Percentiles rank a stretch among this genome's conserved stretches.
These are phyloP conservation scores for Drosophila sordidapex DNA, from an alignment of 2,888 invertebrate genomes.

Conservation along the genomic window DNA sequence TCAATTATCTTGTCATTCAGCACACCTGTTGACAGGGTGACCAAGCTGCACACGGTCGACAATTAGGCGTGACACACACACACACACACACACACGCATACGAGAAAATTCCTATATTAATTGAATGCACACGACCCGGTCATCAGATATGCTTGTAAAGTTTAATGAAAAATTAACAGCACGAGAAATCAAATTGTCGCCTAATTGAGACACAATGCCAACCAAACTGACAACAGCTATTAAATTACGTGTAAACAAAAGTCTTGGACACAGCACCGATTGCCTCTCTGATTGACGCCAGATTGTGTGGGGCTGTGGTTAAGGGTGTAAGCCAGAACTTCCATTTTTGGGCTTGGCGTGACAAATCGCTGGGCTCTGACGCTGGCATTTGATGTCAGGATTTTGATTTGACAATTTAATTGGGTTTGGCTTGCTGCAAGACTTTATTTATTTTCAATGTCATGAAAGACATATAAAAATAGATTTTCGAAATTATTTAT, in stretches of 20 bases:
- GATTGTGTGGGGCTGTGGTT: neutral
- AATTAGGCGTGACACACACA: conserved; percentile 52
- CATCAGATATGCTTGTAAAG: conserved; percentile 55
- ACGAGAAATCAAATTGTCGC: conserved; percentile 80
- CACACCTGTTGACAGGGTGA: conserved; percentile 69
- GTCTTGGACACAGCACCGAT: conserved; percentile 32
- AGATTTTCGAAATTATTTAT: neutral
- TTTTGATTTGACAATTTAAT: conserved; percentile 79
- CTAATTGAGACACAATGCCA: conserved; percentile 79
- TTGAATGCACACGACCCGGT: conserved; percentile 73
- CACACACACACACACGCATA: conserved; percentile 22
- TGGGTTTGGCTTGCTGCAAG: conserved; percentile 54
- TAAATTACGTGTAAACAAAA: conserved; percentile 71
- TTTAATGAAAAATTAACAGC: conserved; percentile 78
- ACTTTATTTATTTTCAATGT: conserved; percentile 13
- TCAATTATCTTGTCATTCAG: conserved; percentile 30
- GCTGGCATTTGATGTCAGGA: conserved; percentile 62
- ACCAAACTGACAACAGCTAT: conserved; percentile 54
- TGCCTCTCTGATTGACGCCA: conserved; percentile 20
- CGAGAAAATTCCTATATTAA: conserved; percentile 74
- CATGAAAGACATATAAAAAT: neutral
- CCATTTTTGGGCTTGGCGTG: conserved; percentile 49
- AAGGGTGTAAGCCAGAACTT: neutral
- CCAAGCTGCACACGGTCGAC: conserved; percentile 12
- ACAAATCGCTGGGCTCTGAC: conserved; percentile 67